Evolutionary conservation across 1,140 invertebrate species (phyloP).

Genomic region (Solenopsis invicta): DNA sequence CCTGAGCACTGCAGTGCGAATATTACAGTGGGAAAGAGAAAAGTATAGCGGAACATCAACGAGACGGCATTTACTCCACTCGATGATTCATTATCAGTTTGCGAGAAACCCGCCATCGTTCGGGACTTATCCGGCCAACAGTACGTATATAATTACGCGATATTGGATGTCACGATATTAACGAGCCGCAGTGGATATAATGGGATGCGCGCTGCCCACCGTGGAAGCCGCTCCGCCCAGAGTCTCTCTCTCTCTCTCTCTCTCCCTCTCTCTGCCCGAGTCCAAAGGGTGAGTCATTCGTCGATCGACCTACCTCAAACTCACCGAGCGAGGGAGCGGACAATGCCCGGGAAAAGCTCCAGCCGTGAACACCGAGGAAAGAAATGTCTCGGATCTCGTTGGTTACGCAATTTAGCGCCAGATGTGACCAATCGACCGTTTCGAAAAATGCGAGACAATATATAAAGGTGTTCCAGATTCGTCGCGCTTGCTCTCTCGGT

Average conservation of each 20-base stretch:
- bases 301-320: slow-evolving; percentile 77
- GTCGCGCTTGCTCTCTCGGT: background rate
- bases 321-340: slow-evolving; percentile 58
- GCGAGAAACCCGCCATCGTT: slow-evolving; percentile 9
- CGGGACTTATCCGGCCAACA: slow-evolving; percentile 61
- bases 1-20: background rate
- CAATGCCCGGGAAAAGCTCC: slow-evolving; percentile 54
- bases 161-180: slow-evolving; percentile 77
- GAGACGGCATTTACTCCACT: slow-evolving; percentile 40
- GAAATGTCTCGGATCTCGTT: background rate
- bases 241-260: slow-evolving; percentile 47
- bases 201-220: slow-evolving; percentile 72
- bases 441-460: slow-evolving; percentile 2
- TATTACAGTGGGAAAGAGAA: slow-evolving; percentile 32
- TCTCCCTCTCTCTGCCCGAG: slow-evolving; percentile 55
- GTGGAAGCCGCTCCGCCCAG: slow-evolving; percentile 69
- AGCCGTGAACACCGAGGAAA: slow-evolving; percentile 20
- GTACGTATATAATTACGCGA: slow-evolving; percentile 76
- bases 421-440: slow-evolving; percentile 26
- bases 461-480: background rate
- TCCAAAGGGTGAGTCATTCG: slow-evolving; percentile 73
- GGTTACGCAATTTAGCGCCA: slow-evolving; percentile 35
- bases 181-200: slow-evolving; percentile 70
- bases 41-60: slow-evolving; percentile 27
- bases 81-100: slow-evolving; percentile 72